Base-by-base conservation (phyloP, 2,888 invertebrate species). In the Aspidiotus destructor region DNA sequence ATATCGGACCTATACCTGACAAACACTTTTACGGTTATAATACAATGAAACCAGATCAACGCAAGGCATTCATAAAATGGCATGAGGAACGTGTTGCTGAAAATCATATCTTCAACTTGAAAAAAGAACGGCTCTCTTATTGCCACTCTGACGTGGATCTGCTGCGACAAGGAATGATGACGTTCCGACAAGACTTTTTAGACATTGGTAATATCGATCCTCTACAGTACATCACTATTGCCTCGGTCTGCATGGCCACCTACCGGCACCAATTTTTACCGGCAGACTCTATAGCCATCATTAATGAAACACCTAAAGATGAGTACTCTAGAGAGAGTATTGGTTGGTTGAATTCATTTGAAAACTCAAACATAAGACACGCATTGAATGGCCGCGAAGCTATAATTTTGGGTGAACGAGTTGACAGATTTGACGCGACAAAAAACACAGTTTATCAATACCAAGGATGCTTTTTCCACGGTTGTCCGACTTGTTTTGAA, bases 221-320 rank as follows among this genome's bases (percentile, higher is more conserved):
- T 3, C 6, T 48, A 1, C 48, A 48, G n/a, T 48, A 48, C 6
- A 2, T 48, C 1, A 48, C 48, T 6, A 48, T 48, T 13, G 48
- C 48, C 2, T 3, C 2, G 53, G 70, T 70, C 48, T 70, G 71
- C 53, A 70, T 72, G 70, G 64, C 54, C 28, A 60, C 70, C 15
- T 72, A 69, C 70, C 68, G 72, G 48, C 70, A 70, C 54, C 70
- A 73, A 69, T 71, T 70, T 61, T 11, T 68, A 15, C 2, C 48
- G 41, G 2, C 1, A 42, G 3, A 68, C 0, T 60, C 53, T 2
- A 60, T 60, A 60, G 68, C 1, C 1, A 41, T 68, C 11, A 11
- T 17, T 7, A 52, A 60, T 15, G 28, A 58, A 61, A n/a, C n/a
- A n/a, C n/a, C 57, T 44, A 70, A 68, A 67, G 71, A 72, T 69